A percentile compares a stretch with the other conserved stretches of the same genome.
phyloP scores from a whole-genome alignment of 2,797 vertebrate genomes.

The Kryptopterus vitreolus region DNA sequence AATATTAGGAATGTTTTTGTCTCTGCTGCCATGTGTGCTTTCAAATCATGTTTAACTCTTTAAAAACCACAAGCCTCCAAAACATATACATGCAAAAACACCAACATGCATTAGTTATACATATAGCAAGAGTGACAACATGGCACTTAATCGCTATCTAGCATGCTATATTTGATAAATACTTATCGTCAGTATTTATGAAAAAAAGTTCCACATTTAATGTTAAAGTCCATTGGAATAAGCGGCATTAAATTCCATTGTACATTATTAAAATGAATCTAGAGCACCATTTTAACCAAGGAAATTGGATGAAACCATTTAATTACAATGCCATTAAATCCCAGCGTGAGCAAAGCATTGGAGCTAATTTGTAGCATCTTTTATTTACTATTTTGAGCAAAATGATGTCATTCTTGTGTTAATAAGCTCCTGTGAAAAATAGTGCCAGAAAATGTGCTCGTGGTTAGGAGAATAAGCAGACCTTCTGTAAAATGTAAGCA shows the following conservation, averaged over 20 bases:
- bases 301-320: neutral
- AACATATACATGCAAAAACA: neutral
- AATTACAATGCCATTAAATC: neutral
- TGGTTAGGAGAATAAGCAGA: neutral
- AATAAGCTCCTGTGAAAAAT: neutral
- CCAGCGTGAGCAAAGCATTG: neutral
- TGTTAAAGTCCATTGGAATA: neutral
- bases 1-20: constrained; percentile 12
- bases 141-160: neutral
- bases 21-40: constrained; percentile 6
- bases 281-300: neutral
- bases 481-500: neutral
- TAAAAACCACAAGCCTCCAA: neutral
- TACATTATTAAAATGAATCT: neutral
- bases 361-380: neutral
- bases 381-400: neutral
- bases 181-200: neutral
- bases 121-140: neutral
- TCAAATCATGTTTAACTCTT: neutral
- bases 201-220: neutral
- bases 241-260: neutral
- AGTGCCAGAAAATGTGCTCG: neutral
- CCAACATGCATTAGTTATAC: neutral
- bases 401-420: neutral
- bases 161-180: neutral